Evolutionary conservation across 2,888 invertebrate species (phyloP), one percentile per base, ranked within the genome.

Genomic region (Zele albiditarsus): DNA sequence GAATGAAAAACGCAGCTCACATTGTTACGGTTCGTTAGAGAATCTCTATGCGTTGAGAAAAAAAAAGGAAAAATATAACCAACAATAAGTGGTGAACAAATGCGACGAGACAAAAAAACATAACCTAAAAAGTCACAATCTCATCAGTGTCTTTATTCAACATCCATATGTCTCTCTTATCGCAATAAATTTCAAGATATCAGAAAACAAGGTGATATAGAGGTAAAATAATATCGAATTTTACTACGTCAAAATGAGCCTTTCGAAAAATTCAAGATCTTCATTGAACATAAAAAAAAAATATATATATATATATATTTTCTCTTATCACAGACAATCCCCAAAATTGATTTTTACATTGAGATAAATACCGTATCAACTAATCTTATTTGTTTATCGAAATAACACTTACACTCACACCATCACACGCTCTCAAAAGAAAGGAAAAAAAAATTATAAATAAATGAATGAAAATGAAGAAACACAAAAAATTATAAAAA

Each of bases 21-120:
- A 76, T 80, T 74, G 78, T 69, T 53, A 78, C 38, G 73, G 66
- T 78, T 76, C 77, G 73, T 62, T 76, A 79, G 68, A 79, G 68
- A 67, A 74, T 78, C 70, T 74, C 66, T 65, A 70, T 76, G 63
- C 27, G 66, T 73, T 67, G 31, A 46, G 38, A 68, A 23, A 67
- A 67, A 65, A 20, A 25, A 66, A 28, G 28, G n/a, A 63, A 71
- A 60, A 53, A 71, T 2, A 53, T 20, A 0, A 38, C 8, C 38
- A 38, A 38, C 12, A 12, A 38, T 8, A 38, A 38, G 12, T 38
- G 12, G 8, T 4, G 38, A 12, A 38, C 62, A 46, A 68, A 42
- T 72, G 66, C 63, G 57, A 74, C 27, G 63, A 73, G 75, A 33
- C 33, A 58, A 73, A 73, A n/a, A 42, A 49, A 71, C 60, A n/a